These are phyloP conservation scores for Bombus waltoni DNA, from an alignment of 1,140 invertebrate genomes.

Conservation along the genomic window DNA sequence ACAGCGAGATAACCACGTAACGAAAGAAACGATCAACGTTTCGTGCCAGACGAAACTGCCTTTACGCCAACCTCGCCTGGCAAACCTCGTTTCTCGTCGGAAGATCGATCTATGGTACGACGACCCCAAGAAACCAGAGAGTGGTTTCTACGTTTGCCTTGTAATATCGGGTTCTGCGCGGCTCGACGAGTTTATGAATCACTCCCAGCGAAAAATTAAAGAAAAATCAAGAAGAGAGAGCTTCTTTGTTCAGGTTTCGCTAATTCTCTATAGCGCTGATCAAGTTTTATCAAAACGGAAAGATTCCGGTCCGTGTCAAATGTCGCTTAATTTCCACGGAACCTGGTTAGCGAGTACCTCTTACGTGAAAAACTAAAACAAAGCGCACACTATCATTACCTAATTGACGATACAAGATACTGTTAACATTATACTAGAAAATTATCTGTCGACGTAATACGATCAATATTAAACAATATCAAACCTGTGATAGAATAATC, in stretches of 20 bases:
- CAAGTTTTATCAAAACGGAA: neutral
- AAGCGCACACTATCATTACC: neutral
- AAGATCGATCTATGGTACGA: conserved; percentile 43
- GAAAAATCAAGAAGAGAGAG: neutral
- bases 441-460: neutral
- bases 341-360: neutral
- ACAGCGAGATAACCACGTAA: conserved; percentile 14
- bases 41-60: conserved; percentile 18
- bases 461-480: no score
- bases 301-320: neutral
- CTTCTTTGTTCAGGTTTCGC: neutral
- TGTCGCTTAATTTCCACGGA: neutral
- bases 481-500: no score
- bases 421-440: neutral
- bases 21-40: conserved; percentile 18
- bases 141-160: conserved; percentile 34
- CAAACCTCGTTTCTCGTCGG: conserved; percentile 10
- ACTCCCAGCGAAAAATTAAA: neutral
- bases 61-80: conserved; percentile 12
- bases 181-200: neutral
- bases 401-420: neutral
- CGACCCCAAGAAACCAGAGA: conserved; percentile 38
- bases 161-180: conserved; percentile 8
- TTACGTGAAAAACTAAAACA: neutral
- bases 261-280: neutral